Conservation (phyloP, 2,113 vertebrate genomes). For the Laticauda colubrina region DNA sequence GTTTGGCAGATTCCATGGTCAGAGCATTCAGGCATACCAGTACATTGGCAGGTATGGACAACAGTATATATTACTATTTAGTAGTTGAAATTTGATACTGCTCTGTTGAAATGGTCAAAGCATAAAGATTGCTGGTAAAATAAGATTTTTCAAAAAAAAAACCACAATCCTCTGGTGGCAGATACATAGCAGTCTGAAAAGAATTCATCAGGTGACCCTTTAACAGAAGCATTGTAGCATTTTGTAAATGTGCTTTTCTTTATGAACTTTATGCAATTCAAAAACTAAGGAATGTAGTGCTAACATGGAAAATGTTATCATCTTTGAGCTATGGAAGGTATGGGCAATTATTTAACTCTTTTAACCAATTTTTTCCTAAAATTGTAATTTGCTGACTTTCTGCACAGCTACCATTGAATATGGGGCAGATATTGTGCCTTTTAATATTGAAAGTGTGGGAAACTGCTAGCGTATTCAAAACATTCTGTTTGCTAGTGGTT, state of each 20-base stretch:
- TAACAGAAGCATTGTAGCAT: background rate
- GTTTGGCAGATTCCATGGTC: constrained; percentile 81
- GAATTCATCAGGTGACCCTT: background rate
- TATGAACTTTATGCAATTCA: background rate
- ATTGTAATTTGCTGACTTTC: background rate
- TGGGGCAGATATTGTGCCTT: background rate
- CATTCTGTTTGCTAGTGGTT: background rate
- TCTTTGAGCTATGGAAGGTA: background rate
- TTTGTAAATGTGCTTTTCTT: background rate
- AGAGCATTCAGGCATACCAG: constrained; percentile 91
- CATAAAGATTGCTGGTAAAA: background rate
- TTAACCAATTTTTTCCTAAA: background rate
- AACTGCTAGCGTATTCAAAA: background rate
- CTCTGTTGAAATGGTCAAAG: background rate
- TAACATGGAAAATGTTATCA: background rate
- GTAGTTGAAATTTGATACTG: background rate
- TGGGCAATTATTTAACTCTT: background rate
- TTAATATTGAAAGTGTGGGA: background rate
- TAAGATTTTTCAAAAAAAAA: background rate
- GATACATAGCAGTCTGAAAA: background rate
- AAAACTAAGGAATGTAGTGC: background rate
- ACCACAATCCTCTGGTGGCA: background rate
- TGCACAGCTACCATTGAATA: background rate
- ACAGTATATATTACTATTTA: background rate
- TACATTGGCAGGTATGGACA: constrained; percentile 83